phyloP scores from a whole-genome alignment of 1,140 invertebrate genomes.

The Musca domestica region DNA sequence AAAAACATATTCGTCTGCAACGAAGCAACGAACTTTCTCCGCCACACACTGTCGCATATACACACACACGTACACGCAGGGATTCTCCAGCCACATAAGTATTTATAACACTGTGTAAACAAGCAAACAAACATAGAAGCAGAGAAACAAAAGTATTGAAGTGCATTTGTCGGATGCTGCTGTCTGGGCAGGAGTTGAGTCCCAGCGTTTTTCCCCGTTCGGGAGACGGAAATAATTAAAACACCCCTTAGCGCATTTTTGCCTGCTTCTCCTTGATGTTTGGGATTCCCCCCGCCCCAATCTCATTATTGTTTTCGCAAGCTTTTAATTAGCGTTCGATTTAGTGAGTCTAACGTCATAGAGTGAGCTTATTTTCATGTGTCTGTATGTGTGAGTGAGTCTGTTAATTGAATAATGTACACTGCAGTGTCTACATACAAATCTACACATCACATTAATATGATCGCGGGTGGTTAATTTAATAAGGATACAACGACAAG shows the following conservation, averaged over 20 bases:
- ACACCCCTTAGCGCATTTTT: neutral
- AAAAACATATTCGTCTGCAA: neutral
- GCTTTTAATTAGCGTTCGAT: slow-evolving; percentile 18
- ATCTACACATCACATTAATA: neutral
- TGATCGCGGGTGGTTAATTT: slow-evolving; percentile 16
- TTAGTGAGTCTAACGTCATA: slow-evolving; percentile 5
- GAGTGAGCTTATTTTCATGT: no score
- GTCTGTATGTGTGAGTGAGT: no score
- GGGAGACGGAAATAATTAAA: slow-evolving; percentile 1
- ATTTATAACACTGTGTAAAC: neutral
- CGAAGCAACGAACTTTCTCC: neutral
- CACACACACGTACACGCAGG: neutral
- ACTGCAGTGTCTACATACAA: neutral
- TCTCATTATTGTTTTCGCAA: neutral
- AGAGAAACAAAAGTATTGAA: no score
- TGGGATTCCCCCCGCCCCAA: neutral
- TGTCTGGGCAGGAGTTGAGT: no score
- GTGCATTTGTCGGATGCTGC: no score
- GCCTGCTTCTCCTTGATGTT: neutral
- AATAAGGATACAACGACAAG: neutral
- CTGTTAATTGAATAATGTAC: no score
- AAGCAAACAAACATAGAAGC: neutral
- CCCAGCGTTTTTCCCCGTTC: no score
- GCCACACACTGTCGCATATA: neutral
- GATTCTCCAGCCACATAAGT: neutral